Evolutionary conservation across 1,140 invertebrate species (phyloP), one percentile per base, ranked within the genome.

Genomic region (Carcinoscorpius rotundicauda): DNA sequence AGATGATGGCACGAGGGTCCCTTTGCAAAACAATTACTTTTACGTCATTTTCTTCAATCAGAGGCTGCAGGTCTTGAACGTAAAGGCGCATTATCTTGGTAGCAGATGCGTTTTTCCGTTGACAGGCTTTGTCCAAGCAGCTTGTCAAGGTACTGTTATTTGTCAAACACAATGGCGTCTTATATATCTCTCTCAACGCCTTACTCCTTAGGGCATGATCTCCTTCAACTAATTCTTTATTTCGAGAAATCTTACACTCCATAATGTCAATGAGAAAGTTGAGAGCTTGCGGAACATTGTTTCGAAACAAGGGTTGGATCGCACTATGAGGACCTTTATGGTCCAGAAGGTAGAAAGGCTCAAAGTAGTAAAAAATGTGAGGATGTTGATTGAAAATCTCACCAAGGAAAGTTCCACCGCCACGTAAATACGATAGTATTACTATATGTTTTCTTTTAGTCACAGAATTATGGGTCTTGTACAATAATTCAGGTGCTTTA

Each of bases 31-130:
- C 51, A 10, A 66, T 63, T 3, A 66, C 62, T 49, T 60, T 66
- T 6, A 52, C 0, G 51, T 51, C 63, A 55, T 66, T 63, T 29
- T 5, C 58, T 8, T 11, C 53, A 6, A 66, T 6, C n/a, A 66
- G 60, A 8, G n/a, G 8, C 4, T 63, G 65, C 11, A 66, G 8
- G 51, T 66, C 65, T 57, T 66, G 65, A n/a, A 66, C n/a, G 50
- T 66, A 66, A 48, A 66, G 8, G 6, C 65, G 57, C 51, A 66
- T 66, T 5, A 55, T 63, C 50, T 63, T 66, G n/a, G 65, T 9
- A 4, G 63, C 3, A 52, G 63, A 5, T 0, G 61, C 49, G 3
- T 4, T n/a, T 53, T 63, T 66, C 4, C 58, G 60, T n/a, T 11
- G 58, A 6, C 65, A 66, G 49, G 51, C 4, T 49, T 59, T 58